A percentile compares a stretch with the other conserved stretches of the same genome.
phyloP scores from a whole-genome alignment of 1,140 invertebrate species.

The Halyomorpha halys region DNA sequence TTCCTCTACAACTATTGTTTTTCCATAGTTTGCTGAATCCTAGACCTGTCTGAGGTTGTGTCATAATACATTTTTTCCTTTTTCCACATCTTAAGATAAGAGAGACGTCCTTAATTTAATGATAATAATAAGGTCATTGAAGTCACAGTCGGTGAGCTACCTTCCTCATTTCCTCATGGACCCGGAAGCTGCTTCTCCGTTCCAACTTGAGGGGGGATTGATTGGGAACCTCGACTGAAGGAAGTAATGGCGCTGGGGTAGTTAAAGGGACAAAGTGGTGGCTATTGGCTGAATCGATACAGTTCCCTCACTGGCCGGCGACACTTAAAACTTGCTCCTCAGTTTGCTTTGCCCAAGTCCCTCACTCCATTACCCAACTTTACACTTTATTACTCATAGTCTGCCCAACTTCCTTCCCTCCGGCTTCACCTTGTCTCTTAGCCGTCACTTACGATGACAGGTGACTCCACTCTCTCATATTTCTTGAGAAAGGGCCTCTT shows the following conservation, averaged over 20 bases:
- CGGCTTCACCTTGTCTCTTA: background rate
- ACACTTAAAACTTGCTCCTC: constrained; percentile 12
- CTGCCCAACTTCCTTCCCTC: background rate
- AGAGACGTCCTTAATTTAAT: too few relatives aligned
- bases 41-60: too few relatives aligned
- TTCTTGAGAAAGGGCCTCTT: too few relatives aligned
- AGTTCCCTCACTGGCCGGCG: background rate
- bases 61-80: too few relatives aligned
- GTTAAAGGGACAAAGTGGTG: constrained; percentile 11
- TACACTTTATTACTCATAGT: constrained; percentile 19
- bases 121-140: too few relatives aligned
- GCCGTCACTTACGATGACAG: background rate
- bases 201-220: background rate
- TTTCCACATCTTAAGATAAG: too few relatives aligned
- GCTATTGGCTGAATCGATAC: constrained; percentile 1
- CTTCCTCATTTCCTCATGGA: too few relatives aligned
- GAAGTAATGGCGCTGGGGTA: constrained; percentile 3
- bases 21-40: too few relatives aligned
- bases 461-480: background rate
- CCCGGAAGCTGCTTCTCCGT: too few relatives aligned
- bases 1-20: too few relatives aligned
- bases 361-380: constrained; percentile 16
- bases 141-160: too few relatives aligned
- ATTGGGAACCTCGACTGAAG: background rate
- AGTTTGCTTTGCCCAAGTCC: background rate